Base-by-base conservation (phyloP, 1,140 invertebrate genomes). In the Penaeus chinensis region DNA sequence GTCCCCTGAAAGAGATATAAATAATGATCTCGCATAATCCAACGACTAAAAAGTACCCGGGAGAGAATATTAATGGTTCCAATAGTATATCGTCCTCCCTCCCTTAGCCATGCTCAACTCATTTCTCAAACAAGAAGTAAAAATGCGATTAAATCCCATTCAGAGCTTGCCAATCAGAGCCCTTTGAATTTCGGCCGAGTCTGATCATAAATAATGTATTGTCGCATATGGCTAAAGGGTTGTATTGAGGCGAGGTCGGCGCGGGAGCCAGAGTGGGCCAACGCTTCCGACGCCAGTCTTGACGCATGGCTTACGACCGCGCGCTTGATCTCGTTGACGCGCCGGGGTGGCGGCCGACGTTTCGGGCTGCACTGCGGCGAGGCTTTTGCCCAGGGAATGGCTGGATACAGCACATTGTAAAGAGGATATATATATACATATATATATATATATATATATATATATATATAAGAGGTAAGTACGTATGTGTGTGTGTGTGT, bases 141-240 rank as follows among this genome's bases (percentile, higher is more conserved):
- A 82, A 62, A 85, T 79, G 77, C 76, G 84, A 79, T 85, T 85
- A 85, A 85, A 85, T 79, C 61, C 84, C 76, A 78, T 85, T 85
- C 74, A 85, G 27, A 54, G 42, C 74, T 85, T 85, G 84, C 84
- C 84, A 85, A 85, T 85, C 84, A 78, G 84, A 54, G 61, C 80
- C 82, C 77, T 85, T 85, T 85, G 84, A 84, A 74, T 62, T 65
- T 54, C 3, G 62, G 77, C 61, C 74, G 60, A 42, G 27, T 66
- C 84, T 77, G 66, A 74, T 85, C 84, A 85, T 85, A 85, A 85
- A 85, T 85, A 85, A 85, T 85, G 76, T 79, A 85, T 78, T 85
- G 84, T 85, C 76, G 84, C 74, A 65, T 85, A 62, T 74, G 69
- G 62, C 84, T 85, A 82, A 82, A 82, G 80, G 80, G 80, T 82